Base-by-base conservation (phyloP, 2,113 vertebrate genomes). In the Reinhardtius hippoglossoides region DNA sequence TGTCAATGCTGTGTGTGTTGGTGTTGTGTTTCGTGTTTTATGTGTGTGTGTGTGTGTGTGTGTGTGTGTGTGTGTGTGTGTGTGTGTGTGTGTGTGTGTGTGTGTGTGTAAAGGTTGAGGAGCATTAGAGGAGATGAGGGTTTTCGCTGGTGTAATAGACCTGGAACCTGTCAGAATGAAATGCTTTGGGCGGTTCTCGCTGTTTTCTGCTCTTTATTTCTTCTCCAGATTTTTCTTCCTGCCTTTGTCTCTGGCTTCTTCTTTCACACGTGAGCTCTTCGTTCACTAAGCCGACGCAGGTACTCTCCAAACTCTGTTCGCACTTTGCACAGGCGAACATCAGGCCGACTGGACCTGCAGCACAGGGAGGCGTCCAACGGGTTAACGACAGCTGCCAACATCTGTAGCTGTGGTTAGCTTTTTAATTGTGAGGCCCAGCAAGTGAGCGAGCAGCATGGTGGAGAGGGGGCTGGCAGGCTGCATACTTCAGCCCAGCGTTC, bases 401-500 rank as follows among this genome's bases (percentile, higher is more conserved):
- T 97, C 96, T 97, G 95, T 95, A 96, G 95, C 94, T 95, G 87
- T 93, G 95, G 95, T 93, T 94, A 94, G 94, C 94, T 96, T 95
- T 56, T 96, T 97, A 96, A 97, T 95, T 93, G 94, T 88, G 92
- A 96, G 95, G 95, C 93, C 94, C 95, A 95, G 96, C 92, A 92
- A 96, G 95, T 92, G 93, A 93, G 95, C 92, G n/a, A 82, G 90
- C 79, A 80, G 82, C 94, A 93, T 82, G 84, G 74, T 64, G 83
- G 77, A 85, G 93, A 82, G 96, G 94, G 93, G 94, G 94, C 94
- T 94, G 94, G 95, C 94, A 95, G 95, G 91, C 95, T 93, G 89
- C 95, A 96, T 97, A 96, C 95, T 97, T 96, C 95, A 96, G 95
- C 95, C 95, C 93, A 96, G 94, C 95, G 94, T 96, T 97, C 95